Evolutionary conservation across 2,797 vertebrate species (phyloP), one percentile per base, ranked within the genome.

Genomic region (Anguilla marmorata): DNA sequence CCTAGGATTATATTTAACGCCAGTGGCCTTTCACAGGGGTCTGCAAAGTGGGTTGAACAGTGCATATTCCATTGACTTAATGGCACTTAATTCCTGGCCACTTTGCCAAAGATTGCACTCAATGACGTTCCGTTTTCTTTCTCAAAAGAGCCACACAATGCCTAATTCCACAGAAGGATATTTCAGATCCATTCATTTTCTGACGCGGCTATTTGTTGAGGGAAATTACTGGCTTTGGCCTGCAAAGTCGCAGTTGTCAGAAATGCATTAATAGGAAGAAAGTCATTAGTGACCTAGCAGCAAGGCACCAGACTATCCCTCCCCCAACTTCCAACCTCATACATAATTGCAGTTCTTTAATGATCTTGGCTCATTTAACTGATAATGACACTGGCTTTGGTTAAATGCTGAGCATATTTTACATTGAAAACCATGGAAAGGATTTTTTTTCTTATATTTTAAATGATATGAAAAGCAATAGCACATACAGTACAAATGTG

Each of bases 211-310:
- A 87, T 74, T 89, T 85, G 80, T 58, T 87, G 14, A 85, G 82
- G 80, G 86, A 63, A 60, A 85, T 89, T 87, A 89, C 21, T 41
- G 56, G 63, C 80, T 89, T 84, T 83, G 37, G 86, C 84, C 80
- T 87, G 79, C 82, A 85, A 45, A 87, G 24, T 85, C 24, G 30
- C 69, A 76, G 52, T 87, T 85, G 86, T 89, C 54, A 89, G 69
- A 87, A 87, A 60, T 66, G 87, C 88, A 87, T 89, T 89, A 76
- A 37, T 85, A 66, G 80, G 76, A 87, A 66, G 76, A 84, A 63
- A 85, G 80, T 85, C 66, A 87, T 89, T 89, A 87, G 82, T 72
- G n/a, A 21, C 86, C 72, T 24, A 30, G 41, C 86, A 79, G 86
- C 45, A 58, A 87, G 83, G n/a, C n/a, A 66, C 86, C 85, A 87